Conservation (phyloP, 2,113 vertebrate genomes). For the Gnathonemus longibarbis region DNA sequence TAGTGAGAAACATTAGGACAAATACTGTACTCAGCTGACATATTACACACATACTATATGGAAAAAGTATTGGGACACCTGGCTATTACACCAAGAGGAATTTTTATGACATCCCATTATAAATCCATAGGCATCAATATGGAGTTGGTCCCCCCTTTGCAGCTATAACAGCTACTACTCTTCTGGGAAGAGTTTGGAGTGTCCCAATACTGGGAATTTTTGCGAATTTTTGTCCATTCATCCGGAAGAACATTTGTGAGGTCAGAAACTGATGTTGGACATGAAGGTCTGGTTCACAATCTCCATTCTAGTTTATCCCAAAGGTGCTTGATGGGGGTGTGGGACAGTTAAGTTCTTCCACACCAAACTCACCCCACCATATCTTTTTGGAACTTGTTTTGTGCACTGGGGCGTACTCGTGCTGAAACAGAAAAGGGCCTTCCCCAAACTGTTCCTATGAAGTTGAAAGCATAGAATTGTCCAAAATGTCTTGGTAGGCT, state of each 20-base stretch:
- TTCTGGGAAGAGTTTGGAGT: neutral
- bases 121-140: neutral
- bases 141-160: neutral
- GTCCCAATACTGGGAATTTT: neutral
- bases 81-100: neutral
- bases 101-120: neutral
- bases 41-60: neutral
- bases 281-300: neutral
- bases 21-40: neutral
- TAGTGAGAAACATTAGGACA: neutral
- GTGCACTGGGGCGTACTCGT: neutral
- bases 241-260: neutral
- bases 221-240: neutral
- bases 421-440: neutral
- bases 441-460: neutral
- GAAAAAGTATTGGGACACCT: neutral
- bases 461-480: neutral
- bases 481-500: neutral
- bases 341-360: neutral
- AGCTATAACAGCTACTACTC: neutral
- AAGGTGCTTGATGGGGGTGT: neutral
- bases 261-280: neutral
- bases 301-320: neutral
- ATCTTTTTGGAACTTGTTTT: neutral
- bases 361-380: neutral